phyloP scores from a whole-genome alignment of 2,113 vertebrate species.

The Silurus meridionalis region DNA sequence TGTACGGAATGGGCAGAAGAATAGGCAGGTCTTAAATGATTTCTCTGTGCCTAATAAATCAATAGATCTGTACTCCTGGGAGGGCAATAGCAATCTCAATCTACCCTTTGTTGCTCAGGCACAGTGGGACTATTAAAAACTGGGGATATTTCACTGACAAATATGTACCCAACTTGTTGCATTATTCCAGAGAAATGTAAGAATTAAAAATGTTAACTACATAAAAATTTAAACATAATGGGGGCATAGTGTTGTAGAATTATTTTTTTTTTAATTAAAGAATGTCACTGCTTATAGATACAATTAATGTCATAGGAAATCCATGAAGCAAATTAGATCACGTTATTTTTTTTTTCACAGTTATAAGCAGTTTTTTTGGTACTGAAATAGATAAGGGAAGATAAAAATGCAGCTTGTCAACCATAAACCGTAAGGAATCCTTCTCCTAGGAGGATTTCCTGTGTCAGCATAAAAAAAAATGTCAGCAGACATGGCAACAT shows the following conservation, averaged over 20 bases:
- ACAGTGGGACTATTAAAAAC: conserved; percentile 47
- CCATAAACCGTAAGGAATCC: neutral
- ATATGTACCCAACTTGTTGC: neutral
- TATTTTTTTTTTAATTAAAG: neutral
- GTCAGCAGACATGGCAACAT: neutral
- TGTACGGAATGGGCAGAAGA: conserved; percentile 32
- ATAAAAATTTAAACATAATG: neutral
- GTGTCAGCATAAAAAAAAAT: neutral
- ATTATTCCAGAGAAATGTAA: neutral
- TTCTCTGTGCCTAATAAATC: conserved; percentile 55
- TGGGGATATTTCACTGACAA: conserved; percentile 13
- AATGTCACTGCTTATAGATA: neutral
- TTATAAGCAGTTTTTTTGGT: neutral
- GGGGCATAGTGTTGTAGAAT: neutral
- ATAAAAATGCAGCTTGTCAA: neutral
- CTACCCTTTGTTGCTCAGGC: conserved; percentile 37
- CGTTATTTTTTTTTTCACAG: neutral
- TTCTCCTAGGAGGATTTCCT: neutral
- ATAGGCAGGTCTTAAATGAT: conserved; percentile 48
- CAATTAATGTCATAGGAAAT: neutral
- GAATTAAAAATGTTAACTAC: neutral
- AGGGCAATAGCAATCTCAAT: conserved; percentile 33
- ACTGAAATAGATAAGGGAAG: too few species aligned
- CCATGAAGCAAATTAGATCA: neutral
- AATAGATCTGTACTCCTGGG: conserved; percentile 43